Evolutionary conservation across 2,797 vertebrate genomes (phyloP), one percentile per base, ranked within the genome.

Genomic region (Corythornis leucogaster): DNA sequence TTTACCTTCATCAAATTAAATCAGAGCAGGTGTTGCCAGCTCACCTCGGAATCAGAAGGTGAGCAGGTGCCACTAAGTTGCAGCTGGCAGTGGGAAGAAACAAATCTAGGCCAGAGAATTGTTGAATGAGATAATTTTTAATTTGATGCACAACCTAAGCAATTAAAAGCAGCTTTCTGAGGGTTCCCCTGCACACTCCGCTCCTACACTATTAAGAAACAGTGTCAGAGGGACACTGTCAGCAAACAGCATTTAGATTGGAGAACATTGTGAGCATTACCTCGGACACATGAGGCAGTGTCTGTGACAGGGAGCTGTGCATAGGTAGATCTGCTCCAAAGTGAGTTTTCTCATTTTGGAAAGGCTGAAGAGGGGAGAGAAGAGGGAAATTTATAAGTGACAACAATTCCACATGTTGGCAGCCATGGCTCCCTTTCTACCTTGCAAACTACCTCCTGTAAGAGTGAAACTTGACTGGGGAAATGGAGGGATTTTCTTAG

Each of bases 1-100:
- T 93, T 94, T 97, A 77, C 81, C 66, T 91, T 87, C 91, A 85
- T 92, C 19, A 40, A 85, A 93, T 95, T 91, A 96, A 96, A 95
- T 93, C 87, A 93, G 94, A 96, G 81, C 91, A 95, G 90, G 89
- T 95, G 85, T 86, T 93, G 58, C 87, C 84, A 90, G 69, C 68
- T 91, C 88, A 43, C 68, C 90, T 91, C 80, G 8, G 31, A 92
- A 78, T 86, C 84, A 82, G 82, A 94, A 96, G 92, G 86, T 93
- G 92, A 96, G 40, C 94, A 96, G 79, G 82, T 96, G 95, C 87
- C 86, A 81, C 55, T 35, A 80, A 76, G 89, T 85, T 96, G 75
- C 87, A 70, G 84, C 88, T 93, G 93, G 79, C 79, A 85, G 38
- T 15, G 58, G 76, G 55, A 93, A 61, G 69, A 93, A 89, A 84